Percentiles rank a stretch among this genome's conserved stretches.
Conservation (phyloP, 2,797 vertebrate species). For the Astyanax mexicanus region DNA sequence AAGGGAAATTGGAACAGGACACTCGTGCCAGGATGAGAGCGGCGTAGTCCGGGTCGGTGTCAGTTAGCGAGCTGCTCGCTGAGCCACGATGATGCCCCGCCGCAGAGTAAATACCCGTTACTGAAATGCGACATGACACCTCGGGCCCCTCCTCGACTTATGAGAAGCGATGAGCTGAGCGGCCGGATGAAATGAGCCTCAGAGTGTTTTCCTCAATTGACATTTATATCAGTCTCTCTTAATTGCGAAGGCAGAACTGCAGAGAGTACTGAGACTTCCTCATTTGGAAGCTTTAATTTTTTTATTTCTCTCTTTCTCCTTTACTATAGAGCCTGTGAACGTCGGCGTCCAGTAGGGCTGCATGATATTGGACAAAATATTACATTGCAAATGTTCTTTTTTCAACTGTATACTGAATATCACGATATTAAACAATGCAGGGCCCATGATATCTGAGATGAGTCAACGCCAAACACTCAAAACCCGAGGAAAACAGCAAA, state of each 20-base stretch:
- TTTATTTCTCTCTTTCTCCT: not conserved
- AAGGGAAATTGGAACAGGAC: conserved; percentile 3
- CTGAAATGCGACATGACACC: conserved; percentile 67
- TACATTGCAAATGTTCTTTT: no score
- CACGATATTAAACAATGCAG: no score
- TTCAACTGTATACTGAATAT: no score
- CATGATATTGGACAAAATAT: no score
- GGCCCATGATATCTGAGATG: no score
- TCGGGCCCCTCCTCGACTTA: conserved; percentile 57
- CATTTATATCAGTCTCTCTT: conserved; percentile 68
- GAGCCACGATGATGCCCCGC: not conserved
- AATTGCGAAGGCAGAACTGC: conserved; percentile 63
- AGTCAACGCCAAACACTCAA: no score
- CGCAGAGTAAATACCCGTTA: conserved; percentile 63
- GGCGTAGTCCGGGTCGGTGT: not conserved
- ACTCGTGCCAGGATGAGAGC: not conserved
- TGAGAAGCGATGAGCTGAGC: conserved; percentile 58
- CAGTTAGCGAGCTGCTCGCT: conserved; percentile 6
- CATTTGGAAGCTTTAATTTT: conserved; percentile 16
- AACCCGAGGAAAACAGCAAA: no score
- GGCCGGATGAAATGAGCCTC: conserved; percentile 36
- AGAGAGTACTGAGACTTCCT: not conserved
- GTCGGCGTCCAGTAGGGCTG: no score
- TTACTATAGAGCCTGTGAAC: conserved; percentile 4
- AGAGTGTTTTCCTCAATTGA: conserved; percentile 57